Base-by-base conservation (phyloP, 2,113 vertebrate species). In the Myocastor coypus region DNA sequence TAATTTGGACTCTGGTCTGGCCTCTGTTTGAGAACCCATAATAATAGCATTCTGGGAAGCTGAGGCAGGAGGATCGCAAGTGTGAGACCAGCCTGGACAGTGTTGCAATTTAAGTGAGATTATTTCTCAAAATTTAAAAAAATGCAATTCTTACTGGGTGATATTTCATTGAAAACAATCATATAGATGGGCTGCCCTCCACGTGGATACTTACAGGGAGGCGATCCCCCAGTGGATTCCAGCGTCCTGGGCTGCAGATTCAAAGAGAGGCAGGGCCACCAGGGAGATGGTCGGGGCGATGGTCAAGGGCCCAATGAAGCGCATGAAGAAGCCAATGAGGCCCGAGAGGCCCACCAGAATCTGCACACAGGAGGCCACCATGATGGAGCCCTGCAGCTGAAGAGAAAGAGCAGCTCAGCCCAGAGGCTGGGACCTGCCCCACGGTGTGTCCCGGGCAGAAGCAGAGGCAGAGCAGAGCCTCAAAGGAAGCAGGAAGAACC, bases 251-350 rank as follows among this genome's bases (percentile, higher is more conserved):
- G 99, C 99, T 1, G 99, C 99, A 0, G 99, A 99, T 59, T 99
- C 98, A 78, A 99, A 99, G 94, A 99, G 98, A 20, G 99, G 99
- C 34, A 99, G 98, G 0, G 99, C 99, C 90, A 99, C 99, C 92
- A 99, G 99, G 64, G 99, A 98, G 97, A 99, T 99, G 90, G 99
- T 99, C 10, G 99, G 99, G n/a, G 99, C 99, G 5, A 99, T 99
- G 73, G 99, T 99, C 96, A 99, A 98, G 50, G 99, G 99, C 7
- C 99, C 99, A 0, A 99, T 99, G 97, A 99, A 99, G 80, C 98
- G 98, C 99, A 99, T 98, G 97, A 99, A 99, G 92, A 99, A 98
- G 75, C 99, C 99, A 0, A 99, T 99, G 92, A 99, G 98, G 87
- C 99, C 99, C 0, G 99, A 99, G 98, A 99, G 99, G 42, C 99